phyloP scores from a whole-genome alignment of 2,113 vertebrate genomes.

The Arothron firmamentum region DNA sequence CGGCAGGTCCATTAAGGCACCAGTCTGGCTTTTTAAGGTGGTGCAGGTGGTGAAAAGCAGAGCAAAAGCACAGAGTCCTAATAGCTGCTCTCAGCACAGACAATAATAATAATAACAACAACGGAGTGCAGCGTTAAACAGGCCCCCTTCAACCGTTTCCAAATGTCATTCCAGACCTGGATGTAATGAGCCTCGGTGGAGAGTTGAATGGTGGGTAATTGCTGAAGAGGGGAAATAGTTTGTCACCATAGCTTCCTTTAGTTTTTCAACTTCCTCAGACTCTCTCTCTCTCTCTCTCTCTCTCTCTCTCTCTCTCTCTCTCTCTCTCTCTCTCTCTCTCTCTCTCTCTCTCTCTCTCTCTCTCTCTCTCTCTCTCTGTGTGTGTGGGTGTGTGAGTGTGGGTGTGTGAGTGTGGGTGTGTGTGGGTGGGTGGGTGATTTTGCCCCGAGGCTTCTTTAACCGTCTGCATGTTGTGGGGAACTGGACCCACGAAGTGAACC shows the following conservation, averaged over 20 bases:
- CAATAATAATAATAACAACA: conserved; percentile 67
- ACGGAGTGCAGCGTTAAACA: conserved; percentile 34
- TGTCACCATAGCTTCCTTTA: conserved; percentile 65
- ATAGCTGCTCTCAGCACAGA: conserved; percentile 46
- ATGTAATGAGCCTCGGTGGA: conserved; percentile 58
- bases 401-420: conserved; percentile 23
- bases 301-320: too few species aligned
- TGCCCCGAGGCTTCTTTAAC: conserved; percentile 10
- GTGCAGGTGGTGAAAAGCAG: conserved; percentile 39
- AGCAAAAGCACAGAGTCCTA: conserved; percentile 11
- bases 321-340: background rate
- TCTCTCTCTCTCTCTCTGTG: background rate
- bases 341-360: background rate
- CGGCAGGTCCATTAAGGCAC: too few species aligned
- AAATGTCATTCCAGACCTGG: conserved; percentile 65
- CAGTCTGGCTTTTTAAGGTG: too few species aligned
- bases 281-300: background rate
- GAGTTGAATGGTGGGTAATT: conserved; percentile 61
- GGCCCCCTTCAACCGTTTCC: conserved; percentile 64
- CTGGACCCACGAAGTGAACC: conserved; percentile 14
- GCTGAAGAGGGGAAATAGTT: conserved; percentile 63
- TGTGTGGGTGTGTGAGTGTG: too few species aligned
- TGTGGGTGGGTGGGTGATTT: conserved; percentile 12
- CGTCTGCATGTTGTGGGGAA: conserved; percentile 15
- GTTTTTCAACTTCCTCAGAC: conserved; percentile 43